phyloP scores from a whole-genome alignment of 1,140 invertebrate species.

The Drosophila guanche region DNA sequence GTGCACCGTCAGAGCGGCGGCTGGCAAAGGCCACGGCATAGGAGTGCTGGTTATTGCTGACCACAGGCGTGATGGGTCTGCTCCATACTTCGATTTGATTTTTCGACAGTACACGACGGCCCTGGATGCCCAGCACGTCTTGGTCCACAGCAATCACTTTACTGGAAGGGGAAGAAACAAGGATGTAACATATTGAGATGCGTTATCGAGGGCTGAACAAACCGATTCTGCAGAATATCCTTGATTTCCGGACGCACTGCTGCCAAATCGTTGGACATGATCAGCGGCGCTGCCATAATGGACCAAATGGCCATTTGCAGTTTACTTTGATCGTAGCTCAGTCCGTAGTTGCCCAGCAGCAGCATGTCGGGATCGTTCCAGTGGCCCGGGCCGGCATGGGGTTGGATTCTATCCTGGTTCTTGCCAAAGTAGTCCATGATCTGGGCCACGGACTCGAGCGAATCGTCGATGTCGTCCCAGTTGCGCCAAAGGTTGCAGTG shows the following conservation, averaged over 20 bases:
- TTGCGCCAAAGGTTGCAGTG: conserved; percentile 96
- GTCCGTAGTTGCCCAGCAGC: conserved; percentile 93
- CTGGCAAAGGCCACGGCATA: conserved; percentile 95
- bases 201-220: conserved; percentile 70
- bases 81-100: conserved; percentile 96
- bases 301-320: conserved; percentile 96
- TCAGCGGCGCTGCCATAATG: conserved; percentile 93
- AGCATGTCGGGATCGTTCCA: conserved; percentile 97
- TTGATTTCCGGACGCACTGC: conserved; percentile 89
- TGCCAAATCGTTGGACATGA: conserved; percentile 94
- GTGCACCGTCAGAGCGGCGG: conserved; percentile 88
- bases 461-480: conserved; percentile 94
- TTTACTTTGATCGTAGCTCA: conserved; percentile 92
- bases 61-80: conserved; percentile 91
- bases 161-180: conserved; percentile 84
- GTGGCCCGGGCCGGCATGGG: conserved; percentile 91
- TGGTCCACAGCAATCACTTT: conserved; percentile 92
- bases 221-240: conserved; percentile 89
- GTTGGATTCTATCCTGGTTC: conserved; percentile 89
- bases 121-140: conserved; percentile 89
- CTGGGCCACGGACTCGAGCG: conserved; percentile 88
- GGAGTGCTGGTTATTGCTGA: conserved; percentile 90
- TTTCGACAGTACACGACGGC: conserved; percentile 86
- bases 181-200: not conserved
- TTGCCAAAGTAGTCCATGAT: conserved; percentile 92